Conservation (phyloP, 2,113 vertebrate species). For the Vireo altiloquus region DNA sequence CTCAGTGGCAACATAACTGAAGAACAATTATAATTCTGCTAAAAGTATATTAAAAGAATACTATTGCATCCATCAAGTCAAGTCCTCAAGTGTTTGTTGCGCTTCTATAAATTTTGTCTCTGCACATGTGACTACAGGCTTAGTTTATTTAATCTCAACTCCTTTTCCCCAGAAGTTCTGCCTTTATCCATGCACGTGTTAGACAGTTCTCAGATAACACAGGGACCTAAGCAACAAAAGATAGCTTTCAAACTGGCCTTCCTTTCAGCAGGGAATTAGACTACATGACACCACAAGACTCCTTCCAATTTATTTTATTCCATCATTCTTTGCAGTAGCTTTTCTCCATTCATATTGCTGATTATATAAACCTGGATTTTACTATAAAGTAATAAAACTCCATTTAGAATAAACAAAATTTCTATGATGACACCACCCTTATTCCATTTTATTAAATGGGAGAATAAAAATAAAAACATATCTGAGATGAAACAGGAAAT, state of each 20-base stretch:
- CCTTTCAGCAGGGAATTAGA: not conserved
- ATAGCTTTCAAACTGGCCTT: not conserved
- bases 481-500: not conserved
- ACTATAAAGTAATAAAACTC: not conserved
- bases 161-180: not conserved
- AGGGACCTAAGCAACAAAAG: not conserved
- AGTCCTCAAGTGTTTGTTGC: not conserved
- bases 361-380: not conserved
- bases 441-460: not conserved
- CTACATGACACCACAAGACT: not conserved
- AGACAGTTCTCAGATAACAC: not conserved
- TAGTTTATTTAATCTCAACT: not conserved
- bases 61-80: not conserved
- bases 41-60: not conserved
- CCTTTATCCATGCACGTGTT: not conserved
- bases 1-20: not conserved
- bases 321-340: not conserved
- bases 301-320: not conserved
- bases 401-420: not conserved
- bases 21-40: not conserved
- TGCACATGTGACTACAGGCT: rapidly evolving
- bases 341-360: not conserved
- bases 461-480: not conserved
- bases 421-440: not conserved
- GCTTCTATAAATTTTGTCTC: not conserved